phyloP scores from a whole-genome alignment of 2,888 invertebrate genomes.

The Tigriopus californicus region DNA sequence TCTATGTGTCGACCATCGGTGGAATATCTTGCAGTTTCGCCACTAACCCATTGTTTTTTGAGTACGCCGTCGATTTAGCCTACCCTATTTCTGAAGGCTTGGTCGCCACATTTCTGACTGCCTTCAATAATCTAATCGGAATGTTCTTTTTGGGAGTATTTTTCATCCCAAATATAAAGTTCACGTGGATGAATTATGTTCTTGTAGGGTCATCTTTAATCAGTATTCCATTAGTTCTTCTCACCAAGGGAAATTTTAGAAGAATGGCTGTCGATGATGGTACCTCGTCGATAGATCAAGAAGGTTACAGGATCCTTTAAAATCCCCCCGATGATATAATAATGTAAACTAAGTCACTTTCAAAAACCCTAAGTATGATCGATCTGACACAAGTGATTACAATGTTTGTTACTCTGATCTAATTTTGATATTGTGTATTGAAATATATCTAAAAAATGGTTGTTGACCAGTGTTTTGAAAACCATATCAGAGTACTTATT shows the following conservation, averaged over 20 bases:
- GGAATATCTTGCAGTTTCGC: constrained; percentile 19
- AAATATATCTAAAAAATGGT: no score
- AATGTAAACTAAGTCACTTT: no score
- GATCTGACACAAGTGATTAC: no score
- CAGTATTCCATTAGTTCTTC: neutral
- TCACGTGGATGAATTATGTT: neutral
- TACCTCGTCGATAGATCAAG: no score
- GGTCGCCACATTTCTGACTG: constrained; percentile 19
- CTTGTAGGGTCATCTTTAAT: neutral
- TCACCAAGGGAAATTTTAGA: neutral
- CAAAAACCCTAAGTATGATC: no score
- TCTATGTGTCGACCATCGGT: constrained; percentile 18
- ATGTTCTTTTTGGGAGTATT: constrained; percentile 18
- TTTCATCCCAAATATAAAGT: neutral
- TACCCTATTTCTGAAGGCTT: constrained; percentile 20
- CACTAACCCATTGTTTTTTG: constrained; percentile 20
- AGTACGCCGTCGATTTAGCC: constrained; percentile 19
- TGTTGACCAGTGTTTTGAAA: no score
- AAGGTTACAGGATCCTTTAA: no score
- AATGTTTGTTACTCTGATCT: no score
- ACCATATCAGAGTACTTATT: no score
- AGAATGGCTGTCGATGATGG: neutral
- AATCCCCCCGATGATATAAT: no score
- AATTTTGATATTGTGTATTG: no score
- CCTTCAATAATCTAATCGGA: constrained; percentile 19